Evolutionary conservation across 2,888 invertebrate species (phyloP).

Genomic region (Myopa testacea): DNA sequence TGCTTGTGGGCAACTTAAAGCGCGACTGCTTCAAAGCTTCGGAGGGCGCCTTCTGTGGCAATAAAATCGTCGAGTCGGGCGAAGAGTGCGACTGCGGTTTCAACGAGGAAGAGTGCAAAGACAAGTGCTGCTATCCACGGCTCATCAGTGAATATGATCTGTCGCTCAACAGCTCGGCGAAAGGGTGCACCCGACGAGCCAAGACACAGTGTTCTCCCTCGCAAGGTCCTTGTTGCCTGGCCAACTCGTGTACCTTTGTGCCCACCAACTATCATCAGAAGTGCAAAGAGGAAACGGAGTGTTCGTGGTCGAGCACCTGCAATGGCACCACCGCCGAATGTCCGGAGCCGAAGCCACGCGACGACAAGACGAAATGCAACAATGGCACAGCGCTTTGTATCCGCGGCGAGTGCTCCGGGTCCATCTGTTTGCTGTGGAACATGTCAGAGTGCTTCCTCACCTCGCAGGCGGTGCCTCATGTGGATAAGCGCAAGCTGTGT

Average conservation of each 20-base stretch:
- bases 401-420: slow-evolving; percentile 92
- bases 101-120: slow-evolving; percentile 89
- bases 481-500: slow-evolving; percentile 88
- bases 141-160: slow-evolving; percentile 78
- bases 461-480: slow-evolving; percentile 79
- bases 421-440: slow-evolving; percentile 94
- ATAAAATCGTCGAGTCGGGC: slow-evolving; percentile 97
- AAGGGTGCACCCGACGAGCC: slow-evolving; percentile 82
- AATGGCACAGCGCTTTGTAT: slow-evolving; percentile 90
- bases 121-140: slow-evolving; percentile 94
- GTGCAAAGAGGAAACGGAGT: slow-evolving; percentile 89
- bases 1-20: slow-evolving; percentile 90
- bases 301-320: slow-evolving; percentile 89
- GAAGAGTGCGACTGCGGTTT: slow-evolving; percentile 99
- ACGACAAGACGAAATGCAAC: slow-evolving; percentile 94
- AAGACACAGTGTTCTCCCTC: slow-evolving; percentile 89
- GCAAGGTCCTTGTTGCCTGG: slow-evolving; percentile 95
- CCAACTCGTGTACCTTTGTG: slow-evolving; percentile 83
- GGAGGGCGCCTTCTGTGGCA: slow-evolving; percentile 97
- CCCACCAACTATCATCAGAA: slow-evolving; percentile 74
- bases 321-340: slow-evolving; percentile 88
- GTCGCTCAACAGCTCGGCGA: slow-evolving; percentile 77
- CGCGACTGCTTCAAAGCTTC: slow-evolving; percentile 93
- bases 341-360: slow-evolving; percentile 83
- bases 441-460: slow-evolving; percentile 96